These are phyloP conservation scores for Hoplias malabaricus DNA, from an alignment of 2,113 vertebrate genomes.

Conservation along the genomic window DNA sequence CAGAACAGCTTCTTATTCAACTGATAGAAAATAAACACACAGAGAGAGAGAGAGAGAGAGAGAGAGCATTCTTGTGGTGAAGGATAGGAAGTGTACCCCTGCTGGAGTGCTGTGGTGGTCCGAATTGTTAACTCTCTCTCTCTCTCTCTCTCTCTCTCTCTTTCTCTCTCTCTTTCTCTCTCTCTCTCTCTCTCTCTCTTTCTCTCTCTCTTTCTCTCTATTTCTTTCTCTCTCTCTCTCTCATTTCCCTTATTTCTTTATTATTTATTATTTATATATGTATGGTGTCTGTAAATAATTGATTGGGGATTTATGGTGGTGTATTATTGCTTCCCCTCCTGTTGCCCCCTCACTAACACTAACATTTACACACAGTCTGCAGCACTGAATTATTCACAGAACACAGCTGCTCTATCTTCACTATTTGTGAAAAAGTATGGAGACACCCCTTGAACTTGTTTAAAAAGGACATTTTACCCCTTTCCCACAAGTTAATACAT, in stretches of 20 bases:
- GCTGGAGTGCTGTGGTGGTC: slow-evolving; percentile 33
- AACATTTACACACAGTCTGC: slow-evolving; percentile 15
- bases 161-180: slow-evolving; percentile 5
- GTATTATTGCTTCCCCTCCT: not conserved
- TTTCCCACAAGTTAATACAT: too few relatives aligned
- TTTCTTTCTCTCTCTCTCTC: not conserved
- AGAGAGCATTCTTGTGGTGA: slow-evolving; percentile 47
- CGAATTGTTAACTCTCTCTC: not conserved
- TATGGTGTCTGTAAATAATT: slow-evolving; percentile 45
- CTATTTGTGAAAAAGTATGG: too few relatives aligned
- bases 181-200: not conserved
- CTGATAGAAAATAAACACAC: not conserved
- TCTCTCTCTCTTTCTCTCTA: not conserved
- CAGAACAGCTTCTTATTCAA: too few relatives aligned
- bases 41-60: not conserved
- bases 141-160: not conserved
- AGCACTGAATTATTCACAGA: not conserved
- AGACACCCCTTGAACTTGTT: too few relatives aligned
- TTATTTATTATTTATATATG: too few relatives aligned
- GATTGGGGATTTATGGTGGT: slow-evolving; percentile 17
- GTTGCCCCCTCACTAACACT: not conserved
- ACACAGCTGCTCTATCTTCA: not conserved
- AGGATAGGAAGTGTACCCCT: slow-evolving; percentile 37
- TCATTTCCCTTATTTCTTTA: too few relatives aligned
- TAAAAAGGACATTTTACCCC: too few relatives aligned